Conservation (phyloP, 2,888 invertebrate genomes). For the Pandemis corylana region DNA sequence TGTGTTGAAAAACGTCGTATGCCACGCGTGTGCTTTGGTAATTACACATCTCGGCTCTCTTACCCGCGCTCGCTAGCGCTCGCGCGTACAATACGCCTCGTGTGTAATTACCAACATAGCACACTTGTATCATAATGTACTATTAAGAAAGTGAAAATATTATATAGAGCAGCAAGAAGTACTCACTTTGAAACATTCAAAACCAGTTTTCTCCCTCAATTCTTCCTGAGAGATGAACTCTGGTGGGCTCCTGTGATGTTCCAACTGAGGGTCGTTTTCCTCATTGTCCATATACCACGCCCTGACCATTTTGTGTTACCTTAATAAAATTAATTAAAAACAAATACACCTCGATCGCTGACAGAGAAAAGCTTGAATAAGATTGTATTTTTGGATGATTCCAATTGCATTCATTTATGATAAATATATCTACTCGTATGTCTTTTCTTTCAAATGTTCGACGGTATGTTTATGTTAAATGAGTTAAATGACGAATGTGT, state of each 20-base stretch:
- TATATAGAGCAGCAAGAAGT: neutral
- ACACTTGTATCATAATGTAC: no score
- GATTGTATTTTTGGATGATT: neutral
- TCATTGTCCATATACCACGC: slow-evolving; percentile 93
- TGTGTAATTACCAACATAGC: no score
- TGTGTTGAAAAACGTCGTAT: no score
- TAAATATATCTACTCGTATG: neutral
- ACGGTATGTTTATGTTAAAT: no score
- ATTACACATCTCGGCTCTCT: no score
- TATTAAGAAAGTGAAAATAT: no score
- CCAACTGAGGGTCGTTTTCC: slow-evolving; percentile 89
- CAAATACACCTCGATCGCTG: neutral
- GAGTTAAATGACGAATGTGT: no score
- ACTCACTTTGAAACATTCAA: slow-evolving; percentile 93
- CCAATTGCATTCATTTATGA: neutral
- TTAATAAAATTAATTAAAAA: neutral
- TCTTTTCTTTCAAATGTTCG: no score
- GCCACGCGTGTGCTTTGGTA: no score
- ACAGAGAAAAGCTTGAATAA: neutral
- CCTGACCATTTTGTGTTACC: slow-evolving; percentile 88
- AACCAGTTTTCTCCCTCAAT: slow-evolving; percentile 90
- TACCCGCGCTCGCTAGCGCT: no score
- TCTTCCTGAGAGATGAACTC: slow-evolving; percentile 88
- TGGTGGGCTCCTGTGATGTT: slow-evolving; percentile 93
- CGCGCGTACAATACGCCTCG: no score